Evolutionary conservation across 2,888 invertebrate genomes (phyloP).

Genomic region (Sarcophaga rosellei): DNA sequence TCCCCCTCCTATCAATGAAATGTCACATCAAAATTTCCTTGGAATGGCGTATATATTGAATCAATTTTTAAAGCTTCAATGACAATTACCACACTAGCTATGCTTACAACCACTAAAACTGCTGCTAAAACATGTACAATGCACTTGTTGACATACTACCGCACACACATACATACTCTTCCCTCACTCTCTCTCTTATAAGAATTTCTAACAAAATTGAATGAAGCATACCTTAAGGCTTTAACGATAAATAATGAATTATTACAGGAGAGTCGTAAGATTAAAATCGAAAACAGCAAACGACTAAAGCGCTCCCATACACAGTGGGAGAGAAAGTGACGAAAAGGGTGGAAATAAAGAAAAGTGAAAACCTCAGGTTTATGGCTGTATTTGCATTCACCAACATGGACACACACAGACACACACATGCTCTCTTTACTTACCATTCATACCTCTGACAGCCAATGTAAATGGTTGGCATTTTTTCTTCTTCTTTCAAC

Average conservation of each 20-base stretch:
- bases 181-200: background rate
- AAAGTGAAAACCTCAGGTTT: slow-evolving; percentile 1
- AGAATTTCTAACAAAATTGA: background rate
- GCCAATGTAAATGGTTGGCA: slow-evolving; percentile 22
- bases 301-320: no score
- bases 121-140: background rate
- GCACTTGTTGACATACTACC: background rate
- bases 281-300: slow-evolving; percentile 18
- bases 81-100: background rate
- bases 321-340: background rate
- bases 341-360: background rate
- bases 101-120: background rate
- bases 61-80: background rate
- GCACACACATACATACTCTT: background rate
- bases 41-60: background rate
- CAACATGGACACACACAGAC: background rate
- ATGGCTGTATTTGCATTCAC: background rate
- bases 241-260: slow-evolving; percentile 41
- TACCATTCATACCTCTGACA: slow-evolving; percentile 6
- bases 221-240: slow-evolving; percentile 41
- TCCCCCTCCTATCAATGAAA: background rate
- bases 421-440: background rate
- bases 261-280: slow-evolving; percentile 45
- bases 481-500: background rate
- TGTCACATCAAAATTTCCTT: slow-evolving; percentile 19